Evolutionary conservation across 2,797 vertebrate genomes (phyloP), one percentile per base, ranked within the genome.

Genomic region (Mergus octosetaceus): DNA sequence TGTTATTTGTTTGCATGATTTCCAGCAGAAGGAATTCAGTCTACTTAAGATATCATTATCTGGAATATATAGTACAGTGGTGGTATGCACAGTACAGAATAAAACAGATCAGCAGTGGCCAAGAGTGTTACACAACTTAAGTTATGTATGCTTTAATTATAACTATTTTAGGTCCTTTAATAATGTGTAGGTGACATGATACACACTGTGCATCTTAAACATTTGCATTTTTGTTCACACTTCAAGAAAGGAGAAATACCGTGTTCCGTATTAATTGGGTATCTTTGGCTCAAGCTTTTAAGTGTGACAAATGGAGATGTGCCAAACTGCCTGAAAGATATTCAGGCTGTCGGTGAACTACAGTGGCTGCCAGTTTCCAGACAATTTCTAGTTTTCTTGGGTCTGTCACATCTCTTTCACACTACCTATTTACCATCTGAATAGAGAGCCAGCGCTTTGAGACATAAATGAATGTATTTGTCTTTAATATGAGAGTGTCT

Each of bases 301-400:
- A 97, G 86, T 94, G 94, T 97, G 95, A 97, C 96, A 97, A 96
- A 97, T 91, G 95, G 96, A 97, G 96, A 97, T 93, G 93, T 97
- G 96, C 96, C 97, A 97, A 97, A 94, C 90, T 92, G 92, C 95
- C 92, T 95, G 97, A 96, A 97, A 97, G 94, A 96, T 97, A 98
- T 97, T 95, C 62, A 18, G 92, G 76, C 96, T 97, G 94, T 98
- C 96, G 97, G 94, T 89, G 96, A 97, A 97, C 96, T 94, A 62
- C 89, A 30, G 79, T n/a, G 85, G 58, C 95, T 97, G 97, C 96
- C 97, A 97, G 96, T 97, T 87, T 97, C 77, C 92, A 97, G 96
- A 97, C 89, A 95, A 91, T 96, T 97, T 96, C 96, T 96, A 64
- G 94, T 96, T 90, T 95, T 97, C 73, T 85, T 96, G 88, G 53